A percentile compares a stretch with the other conserved stretches of the same genome.
Conservation (phyloP, 2,797 vertebrate species). For the Hipposideros larvatus region DNA sequence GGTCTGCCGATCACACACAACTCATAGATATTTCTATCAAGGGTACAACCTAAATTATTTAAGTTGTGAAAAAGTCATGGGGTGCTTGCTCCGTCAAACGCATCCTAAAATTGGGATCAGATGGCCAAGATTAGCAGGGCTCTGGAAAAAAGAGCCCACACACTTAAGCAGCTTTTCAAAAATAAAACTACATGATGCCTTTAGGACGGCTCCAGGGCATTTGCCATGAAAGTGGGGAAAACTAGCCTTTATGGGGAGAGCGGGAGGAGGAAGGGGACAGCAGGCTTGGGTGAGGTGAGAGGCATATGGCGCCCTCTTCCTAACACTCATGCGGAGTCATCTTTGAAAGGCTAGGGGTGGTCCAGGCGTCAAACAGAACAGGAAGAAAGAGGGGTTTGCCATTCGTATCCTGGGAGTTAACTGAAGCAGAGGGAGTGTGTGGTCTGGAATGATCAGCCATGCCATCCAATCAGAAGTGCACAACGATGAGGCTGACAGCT, state of each 20-base stretch:
- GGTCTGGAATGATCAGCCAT: not conserved
- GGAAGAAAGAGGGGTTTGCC: not conserved
- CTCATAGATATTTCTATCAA: not conserved
- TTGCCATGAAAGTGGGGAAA: not conserved
- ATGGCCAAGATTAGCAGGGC: not conserved
- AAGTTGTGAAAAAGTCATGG: not conserved
- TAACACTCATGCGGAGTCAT: not conserved
- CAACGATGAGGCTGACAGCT: not conserved
- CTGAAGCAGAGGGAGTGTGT: fast-evolving
- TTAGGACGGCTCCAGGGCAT: not conserved
- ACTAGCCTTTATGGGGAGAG: not conserved
- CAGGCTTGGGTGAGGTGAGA: not conserved
- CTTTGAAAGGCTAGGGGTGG: not conserved
- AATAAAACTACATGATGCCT: not conserved
- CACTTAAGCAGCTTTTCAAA: not conserved
- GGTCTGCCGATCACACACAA: not conserved
- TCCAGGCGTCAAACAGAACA: fast-evolving
- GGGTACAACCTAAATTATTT: not conserved
- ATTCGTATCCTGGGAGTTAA: too few species aligned
- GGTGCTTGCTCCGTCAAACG: not conserved
- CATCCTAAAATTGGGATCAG: not conserved
- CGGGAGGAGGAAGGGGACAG: too few species aligned
- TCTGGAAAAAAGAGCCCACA: not conserved
- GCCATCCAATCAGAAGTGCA: not conserved
- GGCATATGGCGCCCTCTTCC: not conserved